phyloP scores from a whole-genome alignment of 2,888 invertebrate species.

The Invenusta paracnida region DNA sequence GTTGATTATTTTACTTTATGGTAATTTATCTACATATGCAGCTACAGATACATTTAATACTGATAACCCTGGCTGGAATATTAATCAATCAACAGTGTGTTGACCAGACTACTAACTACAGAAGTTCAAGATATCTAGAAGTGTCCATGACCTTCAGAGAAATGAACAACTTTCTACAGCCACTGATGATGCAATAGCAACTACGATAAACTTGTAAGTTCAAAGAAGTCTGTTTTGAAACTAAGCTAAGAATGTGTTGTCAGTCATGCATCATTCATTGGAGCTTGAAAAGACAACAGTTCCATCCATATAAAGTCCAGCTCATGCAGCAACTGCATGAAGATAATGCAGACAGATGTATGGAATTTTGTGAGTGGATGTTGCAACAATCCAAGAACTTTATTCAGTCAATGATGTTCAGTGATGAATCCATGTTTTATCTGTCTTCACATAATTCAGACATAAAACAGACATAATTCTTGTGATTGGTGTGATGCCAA shows the following conservation, averaged over 20 bases:
- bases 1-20: not conserved
- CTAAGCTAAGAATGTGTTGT: slow-evolving; percentile 6
- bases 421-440: slow-evolving; percentile 15
- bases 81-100: slow-evolving; percentile 17
- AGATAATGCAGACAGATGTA: slow-evolving; percentile 4
- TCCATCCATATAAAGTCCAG: slow-evolving; percentile 22
- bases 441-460: not conserved
- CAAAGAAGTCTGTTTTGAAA: no score
- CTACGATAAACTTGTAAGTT: not conserved
- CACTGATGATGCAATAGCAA: not conserved
- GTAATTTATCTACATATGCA: not conserved
- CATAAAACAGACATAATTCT: not conserved
- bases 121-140: slow-evolving; percentile 14
- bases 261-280: slow-evolving; percentile 7
- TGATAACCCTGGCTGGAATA: slow-evolving; percentile 19
- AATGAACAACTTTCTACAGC: not conserved
- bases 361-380: slow-evolving; percentile 31
- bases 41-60: not conserved
- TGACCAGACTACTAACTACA: not conserved
- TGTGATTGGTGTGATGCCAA: not conserved
- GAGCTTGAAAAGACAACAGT: slow-evolving; percentile 2
- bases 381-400: not conserved
- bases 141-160: not conserved
- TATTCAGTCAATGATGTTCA: not conserved
- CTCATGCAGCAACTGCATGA: slow-evolving; percentile 6